These are phyloP conservation scores for Mamestra configurata DNA, from an alignment of 1,140 invertebrate species.

Conservation along the genomic window DNA sequence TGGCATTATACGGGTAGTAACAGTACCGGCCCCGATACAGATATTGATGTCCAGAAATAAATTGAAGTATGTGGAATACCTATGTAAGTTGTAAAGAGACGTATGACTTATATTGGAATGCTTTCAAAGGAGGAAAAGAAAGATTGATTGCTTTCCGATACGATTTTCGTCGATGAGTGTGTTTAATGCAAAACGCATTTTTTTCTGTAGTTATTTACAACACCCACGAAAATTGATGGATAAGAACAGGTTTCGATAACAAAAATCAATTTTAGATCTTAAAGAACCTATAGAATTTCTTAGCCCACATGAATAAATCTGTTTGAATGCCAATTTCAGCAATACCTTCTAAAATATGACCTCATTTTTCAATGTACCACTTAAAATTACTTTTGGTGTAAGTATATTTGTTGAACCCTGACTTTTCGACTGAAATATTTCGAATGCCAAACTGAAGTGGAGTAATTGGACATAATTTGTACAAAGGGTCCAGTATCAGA, in stretches of 20 bases:
- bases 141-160: constrained; percentile 30
- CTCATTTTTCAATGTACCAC: constrained; percentile 15
- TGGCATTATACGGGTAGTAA: constrained; percentile 17
- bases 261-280: no score
- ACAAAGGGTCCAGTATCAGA: constrained; percentile 30
- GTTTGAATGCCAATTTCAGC: background rate
- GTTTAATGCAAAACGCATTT: background rate
- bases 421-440: constrained; percentile 34
- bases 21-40: background rate
- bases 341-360: background rate
- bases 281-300: no score
- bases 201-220: background rate
- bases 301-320: no score
- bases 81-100: background rate
- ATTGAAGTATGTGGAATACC: background rate
- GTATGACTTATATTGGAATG: background rate
- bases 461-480: constrained; percentile 43
- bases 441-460: constrained; percentile 15
- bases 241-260: background rate
- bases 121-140: constrained; percentile 36
- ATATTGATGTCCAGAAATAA: constrained; percentile 14
- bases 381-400: background rate
- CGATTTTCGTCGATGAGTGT: background rate
- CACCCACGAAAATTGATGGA: background rate
- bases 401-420: constrained; percentile 18